Percentiles rank a stretch among this genome's conserved stretches.
These are phyloP conservation scores for Agrochola macilenta DNA, from an alignment of 2,888 invertebrate species.

Conservation along the genomic window DNA sequence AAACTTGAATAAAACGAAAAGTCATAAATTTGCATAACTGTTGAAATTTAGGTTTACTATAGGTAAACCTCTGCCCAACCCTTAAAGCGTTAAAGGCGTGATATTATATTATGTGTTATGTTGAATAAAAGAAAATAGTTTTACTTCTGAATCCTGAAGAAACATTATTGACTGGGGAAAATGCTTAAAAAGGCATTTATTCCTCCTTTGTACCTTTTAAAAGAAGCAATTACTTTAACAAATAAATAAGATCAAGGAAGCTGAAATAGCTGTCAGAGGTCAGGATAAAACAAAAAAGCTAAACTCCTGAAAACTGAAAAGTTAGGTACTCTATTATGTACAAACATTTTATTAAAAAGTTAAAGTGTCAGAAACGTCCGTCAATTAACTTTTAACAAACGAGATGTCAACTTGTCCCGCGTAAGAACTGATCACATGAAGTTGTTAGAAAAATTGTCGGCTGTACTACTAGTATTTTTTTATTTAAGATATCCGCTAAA, in stretches of 20 bases:
- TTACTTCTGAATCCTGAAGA: neutral
- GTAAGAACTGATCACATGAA: neutral
- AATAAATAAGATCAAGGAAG: neutral
- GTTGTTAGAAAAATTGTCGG: too few relatives aligned
- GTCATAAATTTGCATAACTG: neutral
- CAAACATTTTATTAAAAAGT: conserved; percentile 17
- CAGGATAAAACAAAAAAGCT: neutral
- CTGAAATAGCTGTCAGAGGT: neutral
- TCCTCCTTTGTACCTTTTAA: neutral
- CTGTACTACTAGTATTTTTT: neutral
- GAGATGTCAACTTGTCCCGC: conserved; percentile 1
- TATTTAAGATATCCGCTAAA: neutral
- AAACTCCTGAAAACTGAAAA: neutral
- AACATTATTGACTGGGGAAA: neutral
- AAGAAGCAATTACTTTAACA: neutral
- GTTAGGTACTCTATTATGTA: conserved; percentile 5
- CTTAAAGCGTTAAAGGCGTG: fast-evolving
- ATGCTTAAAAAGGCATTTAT: neutral
- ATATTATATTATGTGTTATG: neutral
- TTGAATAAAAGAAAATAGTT: neutral
- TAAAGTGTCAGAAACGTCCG: conserved; percentile 31
- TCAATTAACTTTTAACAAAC: conserved; percentile 37
- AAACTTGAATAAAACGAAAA: neutral
- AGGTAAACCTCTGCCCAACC: neutral
- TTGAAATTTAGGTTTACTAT: neutral